These are phyloP conservation scores for Oreocharis arfaki DNA, from an alignment of 2,113 vertebrate genomes.

Conservation along the genomic window DNA sequence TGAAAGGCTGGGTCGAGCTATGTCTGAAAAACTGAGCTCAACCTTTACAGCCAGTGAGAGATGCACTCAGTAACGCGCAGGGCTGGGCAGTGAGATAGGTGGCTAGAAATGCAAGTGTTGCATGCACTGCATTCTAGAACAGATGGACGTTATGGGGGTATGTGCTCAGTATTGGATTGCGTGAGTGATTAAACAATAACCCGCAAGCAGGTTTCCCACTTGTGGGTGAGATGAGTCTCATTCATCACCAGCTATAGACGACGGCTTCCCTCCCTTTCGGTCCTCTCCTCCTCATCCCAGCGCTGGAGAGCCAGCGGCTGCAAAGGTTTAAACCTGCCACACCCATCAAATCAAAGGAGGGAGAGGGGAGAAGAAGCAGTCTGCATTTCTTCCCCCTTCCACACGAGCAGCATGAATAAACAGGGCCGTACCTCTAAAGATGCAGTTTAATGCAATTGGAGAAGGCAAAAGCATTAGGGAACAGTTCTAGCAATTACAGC, in stretches of 20 bases:
- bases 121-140: constrained; percentile 24
- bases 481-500: constrained; percentile 39
- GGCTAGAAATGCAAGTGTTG: constrained; percentile 35
- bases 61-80: neutral
- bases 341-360: constrained; percentile 73
- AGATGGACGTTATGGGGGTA: constrained; percentile 64
- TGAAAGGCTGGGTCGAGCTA: neutral
- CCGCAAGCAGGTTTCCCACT: constrained; percentile 63
- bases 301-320: constrained; percentile 43
- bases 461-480: constrained; percentile 48
- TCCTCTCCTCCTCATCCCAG: constrained; percentile 3
- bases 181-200: constrained; percentile 67
- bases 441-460: constrained; percentile 52
- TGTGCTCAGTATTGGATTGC: constrained; percentile 54
- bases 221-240: constrained; percentile 61
- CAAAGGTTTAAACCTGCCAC: constrained; percentile 77
- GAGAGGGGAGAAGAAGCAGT: constrained; percentile 57
- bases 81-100: neutral
- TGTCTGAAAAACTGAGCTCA: neutral
- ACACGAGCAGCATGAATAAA: constrained; percentile 70
- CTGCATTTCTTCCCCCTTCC: constrained; percentile 75
- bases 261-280: neutral
- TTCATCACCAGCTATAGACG: constrained; percentile 27
- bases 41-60: neutral
- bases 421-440: constrained; percentile 55